Conservation (phyloP, 2,888 invertebrate species). For the Drosophila anceps region DNA sequence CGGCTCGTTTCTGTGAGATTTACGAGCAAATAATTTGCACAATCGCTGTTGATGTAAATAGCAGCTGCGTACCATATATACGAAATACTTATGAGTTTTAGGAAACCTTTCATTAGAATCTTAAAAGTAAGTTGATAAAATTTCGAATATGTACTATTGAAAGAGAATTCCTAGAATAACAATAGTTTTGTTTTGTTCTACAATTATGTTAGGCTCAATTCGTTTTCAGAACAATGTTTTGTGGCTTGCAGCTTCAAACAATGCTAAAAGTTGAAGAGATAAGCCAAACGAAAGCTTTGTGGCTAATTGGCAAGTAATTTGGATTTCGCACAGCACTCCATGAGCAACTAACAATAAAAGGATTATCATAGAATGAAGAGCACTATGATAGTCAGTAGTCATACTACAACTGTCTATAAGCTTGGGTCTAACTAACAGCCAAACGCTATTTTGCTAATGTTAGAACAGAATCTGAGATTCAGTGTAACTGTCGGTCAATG, state of each 20-base stretch:
- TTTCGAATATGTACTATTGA: too few species aligned
- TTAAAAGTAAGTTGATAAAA: not conserved
- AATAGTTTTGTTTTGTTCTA: too few species aligned
- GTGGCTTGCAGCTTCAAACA: too few species aligned
- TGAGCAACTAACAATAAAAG: not conserved
- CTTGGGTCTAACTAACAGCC: not conserved
- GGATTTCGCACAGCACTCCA: not conserved
- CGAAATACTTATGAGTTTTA: not conserved
- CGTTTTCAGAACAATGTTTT: too few species aligned
- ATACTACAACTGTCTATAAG: not conserved
- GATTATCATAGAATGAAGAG: not conserved
- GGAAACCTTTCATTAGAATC: not conserved
- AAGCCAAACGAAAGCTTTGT: not conserved
- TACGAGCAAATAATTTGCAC: constrained; percentile 29
- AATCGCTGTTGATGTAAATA: constrained; percentile 9
- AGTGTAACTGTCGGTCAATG: not conserved
- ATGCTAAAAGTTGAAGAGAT: too few species aligned
- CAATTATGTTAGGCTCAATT: too few species aligned
- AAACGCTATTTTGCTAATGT: not conserved
- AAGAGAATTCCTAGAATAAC: too few species aligned
- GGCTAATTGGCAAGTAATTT: not conserved
- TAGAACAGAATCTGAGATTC: not conserved
- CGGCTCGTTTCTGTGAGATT: constrained; percentile 10
- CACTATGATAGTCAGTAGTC: not conserved
- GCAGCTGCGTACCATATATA: not conserved